These are phyloP conservation scores for Elephantulus edwardii DNA, from an alignment of 2,113 vertebrate genomes.

Conservation along the genomic window DNA sequence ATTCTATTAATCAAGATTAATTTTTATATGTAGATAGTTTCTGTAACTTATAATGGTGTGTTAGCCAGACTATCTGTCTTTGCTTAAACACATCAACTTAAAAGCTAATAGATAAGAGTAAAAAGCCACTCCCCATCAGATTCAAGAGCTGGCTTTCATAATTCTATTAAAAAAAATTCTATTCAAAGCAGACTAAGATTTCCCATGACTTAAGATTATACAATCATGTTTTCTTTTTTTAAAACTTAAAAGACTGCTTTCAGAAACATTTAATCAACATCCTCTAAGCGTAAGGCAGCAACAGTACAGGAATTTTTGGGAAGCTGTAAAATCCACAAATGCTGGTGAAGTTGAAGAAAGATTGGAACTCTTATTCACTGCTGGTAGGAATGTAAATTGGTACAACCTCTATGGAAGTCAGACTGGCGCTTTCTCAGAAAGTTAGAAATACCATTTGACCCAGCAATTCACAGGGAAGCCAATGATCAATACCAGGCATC, in stretches of 20 bases:
- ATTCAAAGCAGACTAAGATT: constrained; percentile 35
- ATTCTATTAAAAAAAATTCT: constrained; percentile 17
- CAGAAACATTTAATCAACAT: constrained; percentile 42
- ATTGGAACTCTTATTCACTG: no score
- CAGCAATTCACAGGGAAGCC: no score
- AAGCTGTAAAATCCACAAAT: background rate
- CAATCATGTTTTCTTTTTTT: constrained; percentile 13
- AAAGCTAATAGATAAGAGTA: background rate
- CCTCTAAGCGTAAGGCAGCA: background rate
- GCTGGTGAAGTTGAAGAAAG: no score
- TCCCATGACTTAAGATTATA: background rate
- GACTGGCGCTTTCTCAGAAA: no score
- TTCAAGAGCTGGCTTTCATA: background rate
- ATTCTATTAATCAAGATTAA: background rate
- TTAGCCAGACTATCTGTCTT: background rate
- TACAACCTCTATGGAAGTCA: no score
- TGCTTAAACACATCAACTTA: constrained; percentile 26
- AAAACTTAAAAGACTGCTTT: background rate
- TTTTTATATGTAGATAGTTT: no score
- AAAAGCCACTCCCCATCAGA: background rate
- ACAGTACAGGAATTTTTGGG: background rate
- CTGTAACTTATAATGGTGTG: no score
- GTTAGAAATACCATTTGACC: no score
- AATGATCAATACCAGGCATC: no score
- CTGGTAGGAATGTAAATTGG: no score